phyloP scores from a whole-genome alignment of 2,113 vertebrate species.

The Pseudopodoces humilis region DNA sequence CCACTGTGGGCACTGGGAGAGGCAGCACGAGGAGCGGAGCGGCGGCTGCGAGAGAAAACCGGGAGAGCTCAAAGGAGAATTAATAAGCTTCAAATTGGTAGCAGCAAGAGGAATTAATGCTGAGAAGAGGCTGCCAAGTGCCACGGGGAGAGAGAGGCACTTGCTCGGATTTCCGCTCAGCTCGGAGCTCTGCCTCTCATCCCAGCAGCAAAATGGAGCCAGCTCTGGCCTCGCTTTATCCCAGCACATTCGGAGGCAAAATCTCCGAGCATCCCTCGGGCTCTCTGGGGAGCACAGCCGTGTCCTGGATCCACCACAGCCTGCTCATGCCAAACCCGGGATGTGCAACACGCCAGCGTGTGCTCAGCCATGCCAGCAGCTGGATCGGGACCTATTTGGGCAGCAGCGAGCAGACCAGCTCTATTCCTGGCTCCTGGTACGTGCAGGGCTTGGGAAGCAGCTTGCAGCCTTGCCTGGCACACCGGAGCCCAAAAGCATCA shows the following conservation, averaged over 20 bases:
- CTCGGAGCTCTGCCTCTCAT: not conserved
- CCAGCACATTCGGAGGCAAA: not conserved
- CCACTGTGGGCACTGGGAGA: not conserved
- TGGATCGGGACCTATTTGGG: not conserved
- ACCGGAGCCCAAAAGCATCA: not conserved
- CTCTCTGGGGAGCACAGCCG: not conserved
- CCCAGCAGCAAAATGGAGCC: not conserved
- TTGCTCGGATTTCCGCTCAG: not conserved
- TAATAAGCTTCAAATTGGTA: constrained; percentile 11
- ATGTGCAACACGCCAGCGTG: accelerated
- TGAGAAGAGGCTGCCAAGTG: constrained; percentile 14
- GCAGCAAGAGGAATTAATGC: not conserved
- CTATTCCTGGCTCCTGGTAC: not conserved
- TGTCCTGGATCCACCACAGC: not conserved
- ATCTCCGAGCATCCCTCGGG: not conserved
- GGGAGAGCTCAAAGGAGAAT: not conserved
- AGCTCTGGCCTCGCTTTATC: not conserved
- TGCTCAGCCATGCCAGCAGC: not conserved
- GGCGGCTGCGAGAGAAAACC: not conserved
- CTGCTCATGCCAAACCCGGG: not conserved
- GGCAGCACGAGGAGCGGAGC: not conserved
- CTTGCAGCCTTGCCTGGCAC: not conserved
- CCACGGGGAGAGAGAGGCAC: not conserved
- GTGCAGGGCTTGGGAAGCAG: not conserved
- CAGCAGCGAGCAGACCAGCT: not conserved